phyloP scores from a whole-genome alignment of 2,113 vertebrate genomes.

The Actenoides lindsayi region DNA sequence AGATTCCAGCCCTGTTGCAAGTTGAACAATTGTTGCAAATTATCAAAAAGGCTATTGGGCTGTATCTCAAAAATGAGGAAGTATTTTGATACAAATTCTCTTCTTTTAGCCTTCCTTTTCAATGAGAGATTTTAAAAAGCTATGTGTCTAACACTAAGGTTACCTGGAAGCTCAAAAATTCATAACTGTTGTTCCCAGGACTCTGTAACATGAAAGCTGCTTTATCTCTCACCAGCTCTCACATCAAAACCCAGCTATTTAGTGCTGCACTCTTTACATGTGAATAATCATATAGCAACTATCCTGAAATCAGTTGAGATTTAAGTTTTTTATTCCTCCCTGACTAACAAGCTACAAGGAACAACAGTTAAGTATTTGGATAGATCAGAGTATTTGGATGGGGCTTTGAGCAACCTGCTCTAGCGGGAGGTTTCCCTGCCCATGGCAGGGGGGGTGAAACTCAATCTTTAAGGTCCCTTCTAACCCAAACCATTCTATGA shows the following conservation, averaged over 20 bases:
- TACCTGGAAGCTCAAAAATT: not conserved
- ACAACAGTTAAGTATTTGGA: not conserved
- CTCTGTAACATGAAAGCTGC: not conserved
- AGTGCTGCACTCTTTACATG: not conserved
- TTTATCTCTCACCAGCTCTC: not conserved
- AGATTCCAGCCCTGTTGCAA: not conserved
- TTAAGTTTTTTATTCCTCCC: not conserved
- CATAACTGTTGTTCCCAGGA: not conserved
- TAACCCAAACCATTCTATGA: not conserved
- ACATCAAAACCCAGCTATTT: not conserved
- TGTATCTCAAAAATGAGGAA: not conserved
- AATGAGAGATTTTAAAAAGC: not conserved
- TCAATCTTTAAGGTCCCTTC: not conserved
- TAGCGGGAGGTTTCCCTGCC: not conserved
- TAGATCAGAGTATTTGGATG: not conserved
- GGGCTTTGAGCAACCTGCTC: not conserved
- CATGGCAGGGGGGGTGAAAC: not conserved
- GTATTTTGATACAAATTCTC: not conserved
- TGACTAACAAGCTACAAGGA: not conserved
- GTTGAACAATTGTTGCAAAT: not conserved
- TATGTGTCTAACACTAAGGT: not conserved
- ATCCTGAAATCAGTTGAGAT: not conserved
- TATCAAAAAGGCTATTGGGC: not conserved
- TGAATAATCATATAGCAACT: not conserved
- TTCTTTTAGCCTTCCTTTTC: not conserved